These are phyloP conservation scores for Melolontha melolontha DNA, from an alignment of 2,888 invertebrate genomes.

Conservation along the genomic window DNA sequence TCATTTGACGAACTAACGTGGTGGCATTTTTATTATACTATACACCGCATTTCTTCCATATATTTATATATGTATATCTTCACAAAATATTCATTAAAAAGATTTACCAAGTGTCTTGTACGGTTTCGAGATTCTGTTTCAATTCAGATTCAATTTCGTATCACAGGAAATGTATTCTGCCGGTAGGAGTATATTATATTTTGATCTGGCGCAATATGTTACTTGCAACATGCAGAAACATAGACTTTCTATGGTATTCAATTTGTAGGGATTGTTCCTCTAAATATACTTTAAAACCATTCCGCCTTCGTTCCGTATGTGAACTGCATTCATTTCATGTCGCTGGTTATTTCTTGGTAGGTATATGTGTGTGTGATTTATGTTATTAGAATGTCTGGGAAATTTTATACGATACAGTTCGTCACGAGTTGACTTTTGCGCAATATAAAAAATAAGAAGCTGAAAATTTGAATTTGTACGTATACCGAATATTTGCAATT, in stretches of 20 bases:
- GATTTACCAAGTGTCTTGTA: no score
- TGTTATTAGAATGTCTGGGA: slow-evolving; percentile 26
- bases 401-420: slow-evolving; percentile 23
- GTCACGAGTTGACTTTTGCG: slow-evolving; percentile 19
- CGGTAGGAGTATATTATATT: slow-evolving; percentile 9
- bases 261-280: slow-evolving; percentile 38
- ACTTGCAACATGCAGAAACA: slow-evolving; percentile 20
- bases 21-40: no score
- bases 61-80: no score
- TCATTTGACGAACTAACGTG: no score
- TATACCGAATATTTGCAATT: no score
- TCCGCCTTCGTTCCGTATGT: slow-evolving; percentile 17
- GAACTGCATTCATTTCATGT: slow-evolving; percentile 30
- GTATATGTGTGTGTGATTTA: slow-evolving; percentile 27
- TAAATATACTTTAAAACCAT: slow-evolving; percentile 32
- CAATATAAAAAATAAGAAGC: background rate
- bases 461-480: no score
- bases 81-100: no score
- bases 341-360: slow-evolving; percentile 12
- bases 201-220: slow-evolving; percentile 30
- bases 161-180: background rate
- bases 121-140: slow-evolving; percentile 3
- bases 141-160: slow-evolving; percentile 11
- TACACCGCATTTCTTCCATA: no score
- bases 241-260: slow-evolving; percentile 33